Evolutionary conservation across 2,888 invertebrate species (phyloP).

Genomic region (Diabrotica balteata): DNA sequence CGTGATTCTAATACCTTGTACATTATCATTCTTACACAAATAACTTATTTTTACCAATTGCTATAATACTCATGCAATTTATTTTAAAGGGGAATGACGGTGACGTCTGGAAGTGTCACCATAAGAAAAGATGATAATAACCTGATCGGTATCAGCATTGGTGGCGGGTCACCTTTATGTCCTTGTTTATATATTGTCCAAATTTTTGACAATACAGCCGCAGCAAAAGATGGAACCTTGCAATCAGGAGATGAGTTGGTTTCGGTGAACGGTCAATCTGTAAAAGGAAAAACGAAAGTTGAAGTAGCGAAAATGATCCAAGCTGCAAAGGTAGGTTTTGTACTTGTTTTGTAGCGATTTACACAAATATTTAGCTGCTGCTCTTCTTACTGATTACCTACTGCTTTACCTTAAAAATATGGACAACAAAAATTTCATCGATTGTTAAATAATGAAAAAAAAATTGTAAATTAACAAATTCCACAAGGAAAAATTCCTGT

Average conservation of each 20-base stretch:
- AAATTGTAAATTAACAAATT: too few relatives aligned
- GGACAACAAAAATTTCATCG: too few relatives aligned
- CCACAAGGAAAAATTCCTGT: too few relatives aligned
- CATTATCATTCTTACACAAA: too few relatives aligned
- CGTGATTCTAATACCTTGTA: too few relatives aligned
- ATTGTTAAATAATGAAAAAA: too few relatives aligned
- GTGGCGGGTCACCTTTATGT: constrained; percentile 93
- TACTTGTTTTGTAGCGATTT: too few relatives aligned
- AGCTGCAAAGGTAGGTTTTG: constrained; percentile 72
- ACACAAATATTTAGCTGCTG: too few relatives aligned
- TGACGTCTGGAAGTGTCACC: constrained; percentile 90
- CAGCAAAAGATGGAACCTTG: constrained; percentile 89
- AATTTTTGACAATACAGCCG: constrained; percentile 98
- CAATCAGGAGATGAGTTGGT: constrained; percentile 97
- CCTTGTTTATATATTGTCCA: constrained; percentile 99
- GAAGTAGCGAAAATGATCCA: constrained; percentile 99
- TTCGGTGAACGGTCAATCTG: constrained; percentile 89
- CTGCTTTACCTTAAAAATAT: too few relatives aligned
- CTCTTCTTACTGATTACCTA: too few relatives aligned
- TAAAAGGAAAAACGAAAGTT: constrained; percentile 96
- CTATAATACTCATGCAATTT: background rate
- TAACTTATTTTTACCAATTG: too few relatives aligned
- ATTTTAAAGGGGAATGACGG: constrained; percentile 90
- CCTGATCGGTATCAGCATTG: constrained; percentile 97
- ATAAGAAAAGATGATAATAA: constrained; percentile 92